Base-by-base conservation (phyloP, 1,140 invertebrate genomes). In the Nomia melanderi region DNA sequence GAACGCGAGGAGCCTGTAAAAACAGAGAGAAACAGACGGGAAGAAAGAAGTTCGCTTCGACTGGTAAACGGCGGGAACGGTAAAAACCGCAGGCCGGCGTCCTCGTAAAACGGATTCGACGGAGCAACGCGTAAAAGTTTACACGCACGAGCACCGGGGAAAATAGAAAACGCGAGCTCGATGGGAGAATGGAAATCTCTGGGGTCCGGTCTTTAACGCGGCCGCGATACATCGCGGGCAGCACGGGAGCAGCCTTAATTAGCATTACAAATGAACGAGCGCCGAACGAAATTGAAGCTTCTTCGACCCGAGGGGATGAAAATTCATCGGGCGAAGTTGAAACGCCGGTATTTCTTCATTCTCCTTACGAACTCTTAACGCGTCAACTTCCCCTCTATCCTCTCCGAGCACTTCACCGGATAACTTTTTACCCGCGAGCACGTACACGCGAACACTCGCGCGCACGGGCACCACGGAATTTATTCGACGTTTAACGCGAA, bases 1-100 rank as follows among this genome's bases (percentile, higher is more conserved):
- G 23, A 66, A 8, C 63, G 39, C 7, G 14, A 78, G 65, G 57
- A 79, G 41, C 44, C 81, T 83, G 53, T 17, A 69, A 74, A 57
- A n/a, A n/a, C n/a, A n/a, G n/a, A n/a, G n/a, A n/a, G n/a, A n/a
- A n/a, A n/a, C n/a, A n/a, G n/a, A n/a, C n/a, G n/a, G n/a, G n/a
- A n/a, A n/a, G n/a, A n/a, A 20, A 57, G 74, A 53, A 57, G 59
- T 31, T 72, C 27, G 33, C 1, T 3, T 29, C 6, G 8, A 8
- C 25, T 54, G 6, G 5, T n/a, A n/a, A n/a, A n/a, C n/a, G n/a
- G n/a, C n/a, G n/a, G 17, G 14, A 75, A 9, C n/a, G n/a, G 33
- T 20, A 75, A 67, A 57, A 50, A n/a, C 7, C 20, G n/a, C 47
- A 1, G 14, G 44, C 33, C 4, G 0, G 2, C 11, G 12, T 7